Base-by-base conservation (phyloP, 2,113 vertebrate species). In the Misgurnus anguillicaudatus region DNA sequence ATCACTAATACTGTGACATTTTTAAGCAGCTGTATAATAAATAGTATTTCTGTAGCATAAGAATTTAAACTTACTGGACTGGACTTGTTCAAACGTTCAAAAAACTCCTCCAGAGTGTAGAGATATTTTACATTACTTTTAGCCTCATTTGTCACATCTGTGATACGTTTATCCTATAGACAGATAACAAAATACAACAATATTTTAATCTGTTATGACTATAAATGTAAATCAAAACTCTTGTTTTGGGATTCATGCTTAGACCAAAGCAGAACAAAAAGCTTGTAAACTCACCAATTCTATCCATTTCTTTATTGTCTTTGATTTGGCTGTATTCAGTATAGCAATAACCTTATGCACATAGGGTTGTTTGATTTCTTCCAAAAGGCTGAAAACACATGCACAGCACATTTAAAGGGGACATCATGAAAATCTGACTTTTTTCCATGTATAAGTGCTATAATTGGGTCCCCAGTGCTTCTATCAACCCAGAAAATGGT, bases 111-210 rank as follows among this genome's bases (percentile, higher is more conserved):
- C 87, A 95, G 31, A 0, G 90, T 90, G 85, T 90, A 88, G 14
- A 94, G 90, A 74, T 92, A 95, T 82, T 90, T 94, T 78, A 95
- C 92, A 0, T 94, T 95, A 87, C 94, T 91, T 79, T 95, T 95
- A 16, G 94, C 94, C 84, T 95, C 94, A 84, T 95, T 94, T 7
- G 94, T 89, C 73, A 92, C 93, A 39, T 86, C 63, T 0, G 94
- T 95, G 85, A 95, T 82, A n/a, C 84, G 89, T 38, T 82, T 42
- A 73, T 95, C 94, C 94, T 95, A 63, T 2, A 2, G 66, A 9
- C 0, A 53, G 78, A 36, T 75, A 41, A 47, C 39, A 57, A 45
- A 7, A 45, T 45, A 45, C 42, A 45, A 45, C 7, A 45, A 45
- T 8, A 31, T 31, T 31, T 31, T 31, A 31, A 31, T 31, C 24